Base-by-base conservation (phyloP, 2,888 invertebrate genomes). In the Labia minor region DNA sequence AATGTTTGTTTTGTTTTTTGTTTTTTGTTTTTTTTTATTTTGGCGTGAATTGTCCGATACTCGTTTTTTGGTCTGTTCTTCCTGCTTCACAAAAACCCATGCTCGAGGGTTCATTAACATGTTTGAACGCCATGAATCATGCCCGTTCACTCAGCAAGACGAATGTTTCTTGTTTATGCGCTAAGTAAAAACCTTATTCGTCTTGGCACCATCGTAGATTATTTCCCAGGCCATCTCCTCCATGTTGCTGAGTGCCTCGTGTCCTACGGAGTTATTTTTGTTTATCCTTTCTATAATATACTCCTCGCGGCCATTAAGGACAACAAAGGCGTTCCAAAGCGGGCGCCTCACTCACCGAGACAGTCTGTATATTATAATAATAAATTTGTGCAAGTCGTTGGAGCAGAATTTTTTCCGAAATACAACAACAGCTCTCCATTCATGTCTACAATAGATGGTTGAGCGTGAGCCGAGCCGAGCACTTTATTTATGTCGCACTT, bases 351-450 rank as follows among this genome's bases (percentile, higher is more conserved):
- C 49, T 49, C 49, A 49, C 49, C 16, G 26, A 26, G 26, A 26
- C 26, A 26, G 26, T 26, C 26, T 26, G 26, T 26, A 26, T 49
- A 49, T 49, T 49, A 49, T 49, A 11, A 49, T 49, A 49, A 49
- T 49, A 49, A 49, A 49, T 49, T 49, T 49, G n/a, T 49, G n/a
- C 16, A 16, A 49, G 49, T 49, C 49, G 49, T 49, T 49, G 14
- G 49, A 49, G 49, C 49, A 49, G 49, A 49, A 49, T 49, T 49
- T 49, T 49, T 49, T 4, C 49, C 49, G 49, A 49, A 49, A 49
- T 49, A 49, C 49, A 49, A 49, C 49, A 49, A 49, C 49, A 49
- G 49, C 49, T 49, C 49, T 49, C 49, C 49, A 49, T 49, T 49
- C 49, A 49, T 49, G 49, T 49, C 49, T 11, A 49, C 49, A 49